Evolutionary conservation across 2,797 vertebrate genomes (phyloP).

Genomic region (Hemitrygon akajei): DNA sequence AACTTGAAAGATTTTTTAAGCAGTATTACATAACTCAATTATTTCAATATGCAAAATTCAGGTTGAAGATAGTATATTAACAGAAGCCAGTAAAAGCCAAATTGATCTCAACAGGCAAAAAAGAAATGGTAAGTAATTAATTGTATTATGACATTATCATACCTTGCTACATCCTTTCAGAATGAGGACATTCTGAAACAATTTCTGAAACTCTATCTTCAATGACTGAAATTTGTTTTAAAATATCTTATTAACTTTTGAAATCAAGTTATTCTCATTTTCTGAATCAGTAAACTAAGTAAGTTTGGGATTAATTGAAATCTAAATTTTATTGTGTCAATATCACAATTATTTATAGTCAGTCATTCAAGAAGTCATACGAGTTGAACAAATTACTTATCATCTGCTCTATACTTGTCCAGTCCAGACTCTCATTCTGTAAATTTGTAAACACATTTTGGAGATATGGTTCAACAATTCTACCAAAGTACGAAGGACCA

Average conservation of each 20-base stretch:
- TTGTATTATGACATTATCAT: neutral
- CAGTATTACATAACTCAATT: neutral
- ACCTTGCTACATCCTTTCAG: neutral
- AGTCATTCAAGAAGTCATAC: neutral
- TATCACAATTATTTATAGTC: neutral
- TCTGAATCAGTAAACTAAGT: neutral
- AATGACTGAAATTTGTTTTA: neutral
- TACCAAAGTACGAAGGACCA: too few relatives aligned
- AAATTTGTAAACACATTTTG: too few relatives aligned
- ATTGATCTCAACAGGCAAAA: neutral
- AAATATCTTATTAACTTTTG: neutral
- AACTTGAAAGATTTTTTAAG: too few relatives aligned
- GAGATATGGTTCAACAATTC: too few relatives aligned
- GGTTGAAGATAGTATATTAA: neutral
- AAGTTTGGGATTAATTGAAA: neutral
- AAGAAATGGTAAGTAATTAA: conserved; percentile 10
- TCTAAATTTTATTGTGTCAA: neutral
- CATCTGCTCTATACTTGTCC: neutral
- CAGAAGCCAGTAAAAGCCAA: neutral
- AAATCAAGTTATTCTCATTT: neutral
- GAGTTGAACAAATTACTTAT: neutral
- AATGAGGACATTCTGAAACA: too few relatives aligned
- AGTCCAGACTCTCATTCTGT: neutral
- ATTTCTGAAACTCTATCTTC: too few relatives aligned
- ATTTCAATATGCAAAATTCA: conserved; percentile 4